Percentiles rank a stretch among this genome's conserved stretches.
These are phyloP conservation scores for Brachionus plicatilis DNA, from an alignment of 1,140 invertebrate genomes.

Conservation along the genomic window DNA sequence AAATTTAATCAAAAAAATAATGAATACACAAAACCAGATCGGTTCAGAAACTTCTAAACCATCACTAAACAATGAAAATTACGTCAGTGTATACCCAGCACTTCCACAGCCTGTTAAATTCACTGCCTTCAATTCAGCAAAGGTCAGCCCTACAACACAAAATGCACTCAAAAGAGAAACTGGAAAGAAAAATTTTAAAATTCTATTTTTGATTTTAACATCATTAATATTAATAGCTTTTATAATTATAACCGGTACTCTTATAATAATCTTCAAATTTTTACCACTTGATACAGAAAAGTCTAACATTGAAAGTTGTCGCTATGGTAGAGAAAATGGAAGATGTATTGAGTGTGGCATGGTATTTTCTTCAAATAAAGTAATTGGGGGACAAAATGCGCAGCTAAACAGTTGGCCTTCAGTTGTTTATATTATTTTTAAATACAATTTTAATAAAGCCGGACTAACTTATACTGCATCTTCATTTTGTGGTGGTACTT, in stretches of 20 bases:
- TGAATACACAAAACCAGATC: not conserved
- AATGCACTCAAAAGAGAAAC: not conserved
- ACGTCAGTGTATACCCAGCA: not conserved
- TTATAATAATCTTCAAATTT: not conserved
- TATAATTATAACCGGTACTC: not conserved
- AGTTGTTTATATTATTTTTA: not conserved
- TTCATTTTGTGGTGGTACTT: slow-evolving; percentile 25
- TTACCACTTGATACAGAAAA: not conserved
- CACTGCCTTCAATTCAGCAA: not conserved
- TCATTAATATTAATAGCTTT: not conserved
- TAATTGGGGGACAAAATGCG: not conserved
- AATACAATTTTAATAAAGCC: not conserved
- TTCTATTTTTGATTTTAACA: not conserved
- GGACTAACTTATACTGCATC: not conserved
- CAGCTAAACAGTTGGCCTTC: not conserved
- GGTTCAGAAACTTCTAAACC: not conserved
- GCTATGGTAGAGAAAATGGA: not conserved
- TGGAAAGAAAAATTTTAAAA: not conserved
- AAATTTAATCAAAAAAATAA: not conserved
- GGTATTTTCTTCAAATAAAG: not conserved
- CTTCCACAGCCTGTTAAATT: not conserved
- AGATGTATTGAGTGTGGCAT: not conserved
- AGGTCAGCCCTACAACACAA: not conserved
- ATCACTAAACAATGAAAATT: not conserved
- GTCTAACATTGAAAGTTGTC: not conserved